Percentiles rank a stretch among this genome's conserved stretches.
phyloP scores from a whole-genome alignment of 1,140 invertebrate genomes.

The Lethrus apterus region DNA sequence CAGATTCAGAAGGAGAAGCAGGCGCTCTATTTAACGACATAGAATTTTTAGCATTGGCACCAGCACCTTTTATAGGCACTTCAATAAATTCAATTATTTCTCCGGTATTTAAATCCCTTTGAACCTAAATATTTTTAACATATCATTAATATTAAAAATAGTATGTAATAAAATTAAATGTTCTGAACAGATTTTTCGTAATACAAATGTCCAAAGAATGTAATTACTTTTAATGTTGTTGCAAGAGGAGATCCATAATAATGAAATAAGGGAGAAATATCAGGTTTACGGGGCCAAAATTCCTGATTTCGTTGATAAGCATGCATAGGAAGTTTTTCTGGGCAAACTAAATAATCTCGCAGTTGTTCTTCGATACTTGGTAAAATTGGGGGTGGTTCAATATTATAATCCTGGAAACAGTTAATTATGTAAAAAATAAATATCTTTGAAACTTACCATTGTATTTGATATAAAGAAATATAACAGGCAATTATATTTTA shows the following conservation, averaged over 20 bases:
- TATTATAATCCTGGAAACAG: too few relatives aligned
- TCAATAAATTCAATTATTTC: constrained; percentile 62
- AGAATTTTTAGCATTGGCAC: constrained; percentile 64
- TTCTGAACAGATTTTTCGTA: background rate
- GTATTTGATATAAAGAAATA: too few relatives aligned
- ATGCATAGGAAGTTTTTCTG: constrained; percentile 58
- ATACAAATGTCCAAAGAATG: constrained; percentile 4
- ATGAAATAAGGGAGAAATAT: constrained; percentile 46
- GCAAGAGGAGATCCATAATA: constrained; percentile 44
- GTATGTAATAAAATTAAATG: background rate
- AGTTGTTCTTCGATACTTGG: constrained; percentile 49
- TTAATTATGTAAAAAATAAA: too few relatives aligned
- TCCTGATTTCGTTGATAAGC: constrained; percentile 50
- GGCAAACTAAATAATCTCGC: constrained; percentile 50
- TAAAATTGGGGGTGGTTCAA: constrained; percentile 51
- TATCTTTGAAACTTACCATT: too few relatives aligned
- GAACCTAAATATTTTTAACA: constrained; percentile 40
- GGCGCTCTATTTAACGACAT: constrained; percentile 63
- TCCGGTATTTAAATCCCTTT: constrained; percentile 64
- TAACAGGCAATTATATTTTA: too few relatives aligned
- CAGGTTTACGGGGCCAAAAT: constrained; percentile 48
- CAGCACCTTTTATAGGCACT: constrained; percentile 51
- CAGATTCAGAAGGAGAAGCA: constrained; percentile 49
- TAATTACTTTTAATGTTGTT: constrained; percentile 46
- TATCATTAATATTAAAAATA: constrained; percentile 21